phyloP scores from a whole-genome alignment of 2,113 vertebrate genomes.

The Passer domesticus region DNA sequence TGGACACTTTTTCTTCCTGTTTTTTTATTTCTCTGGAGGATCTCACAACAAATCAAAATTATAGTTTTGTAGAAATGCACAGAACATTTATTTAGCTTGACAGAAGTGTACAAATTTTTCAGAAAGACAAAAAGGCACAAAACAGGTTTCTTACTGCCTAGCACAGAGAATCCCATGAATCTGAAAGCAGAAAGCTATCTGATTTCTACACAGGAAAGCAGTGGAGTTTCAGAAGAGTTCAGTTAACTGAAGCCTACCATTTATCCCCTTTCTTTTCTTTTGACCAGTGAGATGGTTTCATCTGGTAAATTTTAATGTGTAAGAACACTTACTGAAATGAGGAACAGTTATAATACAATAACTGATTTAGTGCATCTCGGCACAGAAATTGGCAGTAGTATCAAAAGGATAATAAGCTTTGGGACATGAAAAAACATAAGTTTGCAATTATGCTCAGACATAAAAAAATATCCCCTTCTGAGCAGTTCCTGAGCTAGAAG shows the following conservation, averaged over 20 bases:
- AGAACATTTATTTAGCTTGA: constrained; percentile 60
- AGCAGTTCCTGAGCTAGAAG: not conserved
- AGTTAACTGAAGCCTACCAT: not conserved
- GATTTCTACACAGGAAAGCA: not conserved
- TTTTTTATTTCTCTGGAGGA: not conserved
- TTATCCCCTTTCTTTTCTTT: not conserved
- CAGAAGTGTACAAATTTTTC: constrained; percentile 29
- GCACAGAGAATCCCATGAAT: not conserved
- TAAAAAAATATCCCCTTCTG: not conserved
- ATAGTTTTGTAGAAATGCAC: not conserved
- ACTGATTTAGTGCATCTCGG: not conserved
- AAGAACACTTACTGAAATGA: constrained; percentile 11
- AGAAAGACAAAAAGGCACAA: not conserved
- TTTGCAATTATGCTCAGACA: not conserved
- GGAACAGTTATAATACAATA: not conserved
- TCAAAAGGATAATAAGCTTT: not conserved
- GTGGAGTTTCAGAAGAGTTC: not conserved
- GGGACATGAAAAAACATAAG: not conserved
- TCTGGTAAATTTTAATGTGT: not conserved
- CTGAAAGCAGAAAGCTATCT: not conserved
- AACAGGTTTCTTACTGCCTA: constrained; percentile 25
- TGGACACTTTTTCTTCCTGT: not conserved
- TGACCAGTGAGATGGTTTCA: not conserved
- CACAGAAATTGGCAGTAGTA: not conserved
- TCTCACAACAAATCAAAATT: not conserved